Percentiles rank a stretch among this genome's conserved stretches.
Conservation (phyloP, 2,888 invertebrate species). For the Odontothrips loti region DNA sequence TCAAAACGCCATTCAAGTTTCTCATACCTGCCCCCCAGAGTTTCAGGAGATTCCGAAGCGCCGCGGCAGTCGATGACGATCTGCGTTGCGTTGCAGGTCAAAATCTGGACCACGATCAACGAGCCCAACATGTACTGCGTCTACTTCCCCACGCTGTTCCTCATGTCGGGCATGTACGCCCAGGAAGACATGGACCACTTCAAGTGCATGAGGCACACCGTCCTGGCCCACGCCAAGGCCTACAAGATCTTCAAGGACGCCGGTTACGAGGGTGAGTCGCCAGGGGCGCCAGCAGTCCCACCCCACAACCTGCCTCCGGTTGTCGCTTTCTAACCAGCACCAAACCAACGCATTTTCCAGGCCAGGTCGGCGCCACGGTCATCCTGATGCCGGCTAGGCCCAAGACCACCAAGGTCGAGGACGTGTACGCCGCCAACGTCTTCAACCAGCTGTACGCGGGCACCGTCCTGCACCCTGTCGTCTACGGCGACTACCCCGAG, state of each 20-base stretch:
- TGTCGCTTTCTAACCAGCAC: background rate
- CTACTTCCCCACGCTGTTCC: background rate
- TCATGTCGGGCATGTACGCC: background rate
- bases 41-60: too few species aligned
- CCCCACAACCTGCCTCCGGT: background rate
- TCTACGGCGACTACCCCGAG: background rate
- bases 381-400: background rate
- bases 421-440: background rate
- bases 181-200: background rate
- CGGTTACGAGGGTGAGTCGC: background rate
- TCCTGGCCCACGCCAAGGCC: background rate
- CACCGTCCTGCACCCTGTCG: background rate
- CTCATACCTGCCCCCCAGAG: too few species aligned
- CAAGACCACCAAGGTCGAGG: background rate
- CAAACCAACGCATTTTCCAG: background rate
- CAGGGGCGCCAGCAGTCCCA: background rate
- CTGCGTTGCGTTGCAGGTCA: background rate
- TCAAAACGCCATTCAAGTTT: too few species aligned
- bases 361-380: background rate
- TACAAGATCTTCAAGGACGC: background rate
- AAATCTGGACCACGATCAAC: background rate
- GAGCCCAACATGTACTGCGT: slow-evolving; percentile 9
- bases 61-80: too few species aligned
- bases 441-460: background rate
- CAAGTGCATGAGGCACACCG: background rate